phyloP scores from a whole-genome alignment of 1,140 invertebrate genomes.

The Drosophila funebris region DNA sequence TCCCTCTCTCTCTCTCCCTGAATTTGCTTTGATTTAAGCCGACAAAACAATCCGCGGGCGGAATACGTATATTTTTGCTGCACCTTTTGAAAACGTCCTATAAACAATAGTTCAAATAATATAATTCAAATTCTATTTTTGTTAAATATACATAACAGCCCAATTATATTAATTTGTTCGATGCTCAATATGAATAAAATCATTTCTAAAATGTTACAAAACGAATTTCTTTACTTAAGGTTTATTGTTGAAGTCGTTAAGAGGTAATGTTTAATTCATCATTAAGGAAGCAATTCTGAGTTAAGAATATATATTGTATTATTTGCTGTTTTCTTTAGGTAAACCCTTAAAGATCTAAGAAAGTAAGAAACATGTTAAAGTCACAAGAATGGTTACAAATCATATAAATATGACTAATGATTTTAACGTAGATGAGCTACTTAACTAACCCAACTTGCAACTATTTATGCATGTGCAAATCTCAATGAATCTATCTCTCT shows the following conservation, averaged over 20 bases:
- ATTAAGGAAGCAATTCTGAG: not conserved
- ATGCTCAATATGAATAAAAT: slow-evolving; percentile 20
- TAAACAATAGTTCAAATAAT: not conserved
- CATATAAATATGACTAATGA: slow-evolving; percentile 55
- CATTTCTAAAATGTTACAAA: not conserved
- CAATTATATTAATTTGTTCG: not conserved
- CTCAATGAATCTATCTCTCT: slow-evolving; percentile 26
- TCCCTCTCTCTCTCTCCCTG: not conserved
- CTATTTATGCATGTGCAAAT: slow-evolving; percentile 34
- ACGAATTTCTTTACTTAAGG: not conserved
- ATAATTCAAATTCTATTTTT: not conserved
- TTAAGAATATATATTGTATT: not conserved
- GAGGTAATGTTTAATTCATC: too few relatives aligned
- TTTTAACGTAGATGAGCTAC: slow-evolving; percentile 60
- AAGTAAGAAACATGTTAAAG: slow-evolving; percentile 7
- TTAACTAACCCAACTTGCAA: slow-evolving; percentile 16
- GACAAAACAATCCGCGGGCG: slow-evolving; percentile 59
- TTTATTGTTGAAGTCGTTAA: too few relatives aligned
- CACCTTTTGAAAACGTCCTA: not conserved
- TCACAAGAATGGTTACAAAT: slow-evolving; percentile 53
- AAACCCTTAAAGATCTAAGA: not conserved
- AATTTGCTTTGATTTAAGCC: not conserved
- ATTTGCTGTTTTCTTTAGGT: not conserved
- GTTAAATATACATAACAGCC: too few relatives aligned
- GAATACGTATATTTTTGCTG: slow-evolving; percentile 36